Percentiles rank a stretch among this genome's conserved stretches.
phyloP scores from a whole-genome alignment of 1,140 invertebrate genomes.

The Melipona quadrifasciata region DNA sequence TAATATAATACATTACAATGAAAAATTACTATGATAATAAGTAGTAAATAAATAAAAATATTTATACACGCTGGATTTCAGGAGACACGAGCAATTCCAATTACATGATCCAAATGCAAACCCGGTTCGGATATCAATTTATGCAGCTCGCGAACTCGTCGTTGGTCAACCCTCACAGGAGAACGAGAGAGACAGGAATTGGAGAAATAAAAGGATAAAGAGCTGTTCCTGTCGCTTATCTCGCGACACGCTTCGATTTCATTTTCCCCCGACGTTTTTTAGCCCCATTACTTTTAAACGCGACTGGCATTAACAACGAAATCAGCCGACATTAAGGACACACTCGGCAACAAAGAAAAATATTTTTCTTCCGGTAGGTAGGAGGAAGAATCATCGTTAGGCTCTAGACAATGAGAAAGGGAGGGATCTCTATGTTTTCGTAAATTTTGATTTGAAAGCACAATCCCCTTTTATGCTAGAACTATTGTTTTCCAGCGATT shows the following conservation, averaged over 20 bases:
- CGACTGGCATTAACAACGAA: slow-evolving; percentile 1
- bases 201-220: slow-evolving; percentile 27
- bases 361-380: background rate
- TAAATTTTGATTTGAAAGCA: slow-evolving; percentile 1
- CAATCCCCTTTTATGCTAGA: background rate
- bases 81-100: background rate
- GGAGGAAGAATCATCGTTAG: background rate
- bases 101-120: background rate
- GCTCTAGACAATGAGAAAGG: too few relatives aligned
- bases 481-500: background rate
- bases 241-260: slow-evolving; percentile 21
- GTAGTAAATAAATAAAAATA: background rate
- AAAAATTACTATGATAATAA: too few relatives aligned
- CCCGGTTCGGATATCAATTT: background rate
- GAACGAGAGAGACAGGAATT: background rate
- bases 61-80: background rate
- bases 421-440: too few relatives aligned
- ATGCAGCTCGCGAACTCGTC: background rate
- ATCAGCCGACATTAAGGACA: slow-evolving; percentile 25
- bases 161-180: background rate
- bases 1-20: too few relatives aligned
- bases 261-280: background rate
- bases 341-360: slow-evolving; percentile 15
- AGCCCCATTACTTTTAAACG: slow-evolving; percentile 24
- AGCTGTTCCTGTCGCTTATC: slow-evolving; percentile 26